Base-by-base conservation (phyloP, 2,888 invertebrate genomes). In the Stenodera caucasica region DNA sequence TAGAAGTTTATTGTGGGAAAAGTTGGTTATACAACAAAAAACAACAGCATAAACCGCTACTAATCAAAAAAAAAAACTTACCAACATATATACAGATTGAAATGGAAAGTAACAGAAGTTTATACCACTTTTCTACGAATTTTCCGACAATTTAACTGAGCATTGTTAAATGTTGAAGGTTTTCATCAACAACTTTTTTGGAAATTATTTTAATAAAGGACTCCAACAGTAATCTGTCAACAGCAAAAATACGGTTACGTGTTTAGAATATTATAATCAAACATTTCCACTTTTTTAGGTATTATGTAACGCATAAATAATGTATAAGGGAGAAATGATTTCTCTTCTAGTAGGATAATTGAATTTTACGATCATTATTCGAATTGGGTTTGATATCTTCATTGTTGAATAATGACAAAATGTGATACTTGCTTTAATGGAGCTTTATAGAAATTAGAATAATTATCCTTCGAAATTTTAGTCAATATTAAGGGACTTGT, bases 201-300 rank as follows among this genome's bases (percentile, higher is more conserved):
- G 33, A 53, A 53, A 53, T 53, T 32, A 33, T 53, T 53, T 53
- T 53, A 53, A 33, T 53, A 35, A 53, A 33, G 18, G n/a, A 26
- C 32, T 7, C 53, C 53, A 53, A 30, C 18, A 53, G 32, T 53
- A 33, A 53, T 53, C 53, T 53, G 53, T 53, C 53, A 53, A 53
- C 53, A 33, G 53, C 53, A 53, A 53, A 53, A 53, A 53, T 53
- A 53, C 33, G 32, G 1, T n/a, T 33, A 33, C 53, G 53, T 53
- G 53, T 32, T 32, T 53, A 23, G 53, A 53, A 53, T 53, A 53
- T 18, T 23, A 9, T 52, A 52, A 52, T 53, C 53, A 53, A 8
- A 9, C 18, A 33, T 32, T 45, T 45, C 33, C 53, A 35, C 53
- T 29, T 53, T 21, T 15, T 45, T 12, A 9, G 1, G n/a, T 18